These are phyloP conservation scores for Zaprionus bogoriensis DNA, from an alignment of 2,888 invertebrate genomes.

Conservation along the genomic window DNA sequence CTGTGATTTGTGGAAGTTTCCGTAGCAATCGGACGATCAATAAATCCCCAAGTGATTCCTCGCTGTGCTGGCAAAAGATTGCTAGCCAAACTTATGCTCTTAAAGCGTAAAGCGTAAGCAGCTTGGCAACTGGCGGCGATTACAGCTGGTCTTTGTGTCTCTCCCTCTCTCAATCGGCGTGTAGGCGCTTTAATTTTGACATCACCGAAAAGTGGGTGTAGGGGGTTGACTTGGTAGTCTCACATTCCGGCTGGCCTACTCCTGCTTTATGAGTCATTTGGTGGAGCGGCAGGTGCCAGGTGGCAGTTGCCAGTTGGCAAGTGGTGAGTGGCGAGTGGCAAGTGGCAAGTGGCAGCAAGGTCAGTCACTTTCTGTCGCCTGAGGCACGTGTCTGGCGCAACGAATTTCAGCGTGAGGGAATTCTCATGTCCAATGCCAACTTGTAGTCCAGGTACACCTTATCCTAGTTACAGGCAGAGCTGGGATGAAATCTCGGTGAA, in stretches of 20 bases:
- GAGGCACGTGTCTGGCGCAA: neutral
- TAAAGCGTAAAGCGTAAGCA: too few species aligned
- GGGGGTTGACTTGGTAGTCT: too few species aligned
- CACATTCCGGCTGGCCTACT: too few species aligned
- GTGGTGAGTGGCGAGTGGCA: neutral
- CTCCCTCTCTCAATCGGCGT: too few species aligned
- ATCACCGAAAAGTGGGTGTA: too few species aligned
- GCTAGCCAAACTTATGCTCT: neutral
- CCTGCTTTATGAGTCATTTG: neutral
- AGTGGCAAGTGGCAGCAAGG: neutral
- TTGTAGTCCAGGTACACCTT: too few species aligned
- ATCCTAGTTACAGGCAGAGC: too few species aligned
- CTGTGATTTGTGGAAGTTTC: neutral
- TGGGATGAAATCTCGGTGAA: neutral
- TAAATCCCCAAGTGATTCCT: neutral
- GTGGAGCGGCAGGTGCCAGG: neutral
- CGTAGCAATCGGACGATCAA: neutral
- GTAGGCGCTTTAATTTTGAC: too few species aligned
- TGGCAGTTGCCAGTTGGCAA: neutral
- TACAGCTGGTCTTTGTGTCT: too few species aligned
- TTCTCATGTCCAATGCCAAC: neutral
- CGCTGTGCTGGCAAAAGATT: neutral
- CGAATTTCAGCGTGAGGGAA: neutral
- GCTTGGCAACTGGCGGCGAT: too few species aligned
- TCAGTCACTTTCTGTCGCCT: neutral